Percentiles rank a stretch among this genome's conserved stretches.
Evolutionary conservation across 2,888 invertebrate species (phyloP).

Genomic region (Hirtodrosophila histrioides): DNA sequence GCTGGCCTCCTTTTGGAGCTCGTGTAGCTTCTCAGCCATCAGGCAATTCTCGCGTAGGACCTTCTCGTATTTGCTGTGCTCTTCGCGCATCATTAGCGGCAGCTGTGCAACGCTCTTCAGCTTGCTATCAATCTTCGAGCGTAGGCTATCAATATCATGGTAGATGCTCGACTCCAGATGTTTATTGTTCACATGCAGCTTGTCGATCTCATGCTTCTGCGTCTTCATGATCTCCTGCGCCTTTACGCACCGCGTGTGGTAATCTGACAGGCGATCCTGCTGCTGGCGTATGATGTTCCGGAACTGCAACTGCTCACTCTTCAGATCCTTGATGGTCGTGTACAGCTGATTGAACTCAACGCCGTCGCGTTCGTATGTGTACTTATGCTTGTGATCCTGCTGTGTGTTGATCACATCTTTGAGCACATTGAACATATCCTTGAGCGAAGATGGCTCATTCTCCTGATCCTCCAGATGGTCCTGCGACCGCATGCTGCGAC

Average conservation of each 20-base stretch:
- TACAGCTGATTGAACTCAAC: constrained; percentile 61
- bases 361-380: constrained; percentile 10
- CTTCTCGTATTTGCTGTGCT: constrained; percentile 79
- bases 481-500: constrained; percentile 10
- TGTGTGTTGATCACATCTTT: constrained; percentile 70
- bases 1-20: constrained; percentile 69
- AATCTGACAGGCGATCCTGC: constrained; percentile 78
- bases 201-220: constrained; percentile 82
- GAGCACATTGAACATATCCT: constrained; percentile 68
- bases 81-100: constrained; percentile 78
- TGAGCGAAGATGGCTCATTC: constrained; percentile 42
- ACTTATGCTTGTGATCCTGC: constrained; percentile 47
- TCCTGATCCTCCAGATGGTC: constrained; percentile 36
- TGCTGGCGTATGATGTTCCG: constrained; percentile 82
- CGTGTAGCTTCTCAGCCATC: constrained; percentile 74
- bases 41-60: constrained; percentile 75
- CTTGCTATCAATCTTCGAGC: constrained; percentile 80
- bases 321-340: constrained; percentile 69
- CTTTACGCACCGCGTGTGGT: constrained; percentile 80
- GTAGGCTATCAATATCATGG: constrained; percentile 75
- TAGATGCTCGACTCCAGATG: constrained; percentile 81
- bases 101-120: constrained; percentile 77
- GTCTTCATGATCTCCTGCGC: constrained; percentile 82
- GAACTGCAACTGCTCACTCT: constrained; percentile 80
- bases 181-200: constrained; percentile 78